phyloP scores from a whole-genome alignment of 2,888 invertebrate genomes.

The Poecilus cupreus region DNA sequence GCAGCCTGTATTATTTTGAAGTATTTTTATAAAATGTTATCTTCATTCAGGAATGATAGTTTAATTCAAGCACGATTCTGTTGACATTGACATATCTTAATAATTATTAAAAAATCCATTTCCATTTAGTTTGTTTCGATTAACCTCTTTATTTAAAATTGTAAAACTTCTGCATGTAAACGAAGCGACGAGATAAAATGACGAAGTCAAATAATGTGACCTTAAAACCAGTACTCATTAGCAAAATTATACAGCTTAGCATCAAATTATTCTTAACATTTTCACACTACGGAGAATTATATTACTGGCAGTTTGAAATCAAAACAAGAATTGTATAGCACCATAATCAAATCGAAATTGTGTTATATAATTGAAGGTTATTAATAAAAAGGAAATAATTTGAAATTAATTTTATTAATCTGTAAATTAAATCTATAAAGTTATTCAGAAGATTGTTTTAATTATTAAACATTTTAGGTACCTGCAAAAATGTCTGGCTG shows the following conservation, averaged over 20 bases:
- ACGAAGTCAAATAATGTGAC: slow-evolving; percentile 30
- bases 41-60: no score
- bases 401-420: slow-evolving; percentile 29
- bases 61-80: not conserved
- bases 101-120: not conserved
- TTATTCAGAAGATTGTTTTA: not conserved
- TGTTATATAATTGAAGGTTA: not conserved
- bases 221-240: slow-evolving; percentile 15
- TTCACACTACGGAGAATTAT: not conserved
- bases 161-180: not conserved
- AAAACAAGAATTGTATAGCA: slow-evolving; percentile 30
- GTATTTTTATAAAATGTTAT: not conserved
- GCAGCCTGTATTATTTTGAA: not conserved
- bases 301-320: slow-evolving; percentile 19
- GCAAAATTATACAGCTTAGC: not conserved
- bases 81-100: not conserved
- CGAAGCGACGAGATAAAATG: not conserved
- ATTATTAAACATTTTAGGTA: not conserved
- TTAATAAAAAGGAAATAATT: no score
- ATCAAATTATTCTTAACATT: not conserved
- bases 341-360: slow-evolving; percentile 19
- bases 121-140: no score
- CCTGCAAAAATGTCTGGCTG: no score
- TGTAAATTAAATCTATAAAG: slow-evolving; percentile 15
- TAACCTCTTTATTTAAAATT: no score